phyloP scores from a whole-genome alignment of 2,797 vertebrate genomes.

The Prunella strophiata region DNA sequence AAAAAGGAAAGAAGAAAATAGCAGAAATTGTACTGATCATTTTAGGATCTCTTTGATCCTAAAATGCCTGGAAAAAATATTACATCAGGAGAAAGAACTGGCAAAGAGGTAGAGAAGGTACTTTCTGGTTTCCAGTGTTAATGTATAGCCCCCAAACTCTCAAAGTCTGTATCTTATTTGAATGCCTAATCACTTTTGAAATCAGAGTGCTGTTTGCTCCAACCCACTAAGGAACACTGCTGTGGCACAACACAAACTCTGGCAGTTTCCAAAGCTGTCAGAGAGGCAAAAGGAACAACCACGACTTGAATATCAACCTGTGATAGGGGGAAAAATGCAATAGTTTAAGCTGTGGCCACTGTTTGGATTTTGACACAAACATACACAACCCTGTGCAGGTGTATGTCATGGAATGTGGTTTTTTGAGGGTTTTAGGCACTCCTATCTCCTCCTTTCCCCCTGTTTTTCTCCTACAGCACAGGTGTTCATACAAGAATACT shows the following conservation, averaged over 20 bases:
- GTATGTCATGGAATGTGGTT: neutral
- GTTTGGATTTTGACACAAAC: neutral
- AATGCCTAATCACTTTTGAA: neutral
- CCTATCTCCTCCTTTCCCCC: rapidly evolving
- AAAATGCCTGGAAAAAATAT: neutral
- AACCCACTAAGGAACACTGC: rapidly evolving
- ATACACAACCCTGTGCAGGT: neutral
- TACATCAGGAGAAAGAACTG: neutral
- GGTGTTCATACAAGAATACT: neutral
- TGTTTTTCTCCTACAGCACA: neutral
- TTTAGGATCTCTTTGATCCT: neutral
- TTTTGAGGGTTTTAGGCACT: neutral
- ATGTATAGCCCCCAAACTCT: neutral
- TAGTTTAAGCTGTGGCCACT: neutral
- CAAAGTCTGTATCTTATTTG: neutral
- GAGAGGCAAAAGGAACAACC: neutral
- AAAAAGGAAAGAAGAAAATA: neutral
- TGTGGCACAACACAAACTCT: rapidly evolving
- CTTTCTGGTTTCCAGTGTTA: neutral
- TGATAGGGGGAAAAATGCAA: neutral
- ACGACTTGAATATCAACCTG: neutral
- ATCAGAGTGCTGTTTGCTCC: neutral
- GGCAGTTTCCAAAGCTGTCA: neutral
- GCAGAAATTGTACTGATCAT: neutral
- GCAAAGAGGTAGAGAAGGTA: neutral